Evolutionary conservation across 2,888 invertebrate species (phyloP), one percentile per base, ranked within the genome.

Genomic region (Cheilosia urbana): DNA sequence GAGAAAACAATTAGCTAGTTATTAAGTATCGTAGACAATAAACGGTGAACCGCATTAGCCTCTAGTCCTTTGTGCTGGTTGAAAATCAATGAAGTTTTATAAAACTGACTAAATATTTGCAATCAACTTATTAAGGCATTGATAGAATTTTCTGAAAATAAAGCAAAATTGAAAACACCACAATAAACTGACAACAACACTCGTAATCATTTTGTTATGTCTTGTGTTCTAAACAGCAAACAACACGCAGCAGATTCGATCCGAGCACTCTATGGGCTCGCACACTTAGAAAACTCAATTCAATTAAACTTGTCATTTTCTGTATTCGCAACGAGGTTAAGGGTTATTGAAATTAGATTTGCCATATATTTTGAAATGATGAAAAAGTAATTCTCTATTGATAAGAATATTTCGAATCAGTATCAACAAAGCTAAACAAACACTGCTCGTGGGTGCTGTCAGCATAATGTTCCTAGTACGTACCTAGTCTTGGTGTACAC

Each of bases 401-500:
- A 65, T 75, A 75, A 75, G 34, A 37, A 34, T 55, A 69, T 17
- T 68, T 77, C 9, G 55, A 60, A 24, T 53, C 19, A 68, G 21
- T 0, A 24, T 17, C 45, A 53, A 24, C 34, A 69, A 47, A 19
- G 9, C 7, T 17, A 17, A 17, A 2, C 11, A 17, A 17, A 2
- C 11, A 47, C 47, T 47, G 47, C 15, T 15, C n/a, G 53, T 45
- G 55, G 15, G 58, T 37, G 19, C 37, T 65, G 47, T 51, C 45
- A 21, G 4, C 11, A 62, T 45, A 42, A 60, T 57, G 6, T 57
- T 30, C 27, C 30, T 3, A 51, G 11, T 83, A 87, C 88, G 89
- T 88, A 92, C 92, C 92, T 91, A 81, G 92, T 92, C 88, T 91
- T 92, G 47, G 91, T 90, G 87, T 91, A 92, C 62, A 92, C 89